Conservation (phyloP, 2,113 vertebrate genomes). For the Nasalis larvatus region DNA sequence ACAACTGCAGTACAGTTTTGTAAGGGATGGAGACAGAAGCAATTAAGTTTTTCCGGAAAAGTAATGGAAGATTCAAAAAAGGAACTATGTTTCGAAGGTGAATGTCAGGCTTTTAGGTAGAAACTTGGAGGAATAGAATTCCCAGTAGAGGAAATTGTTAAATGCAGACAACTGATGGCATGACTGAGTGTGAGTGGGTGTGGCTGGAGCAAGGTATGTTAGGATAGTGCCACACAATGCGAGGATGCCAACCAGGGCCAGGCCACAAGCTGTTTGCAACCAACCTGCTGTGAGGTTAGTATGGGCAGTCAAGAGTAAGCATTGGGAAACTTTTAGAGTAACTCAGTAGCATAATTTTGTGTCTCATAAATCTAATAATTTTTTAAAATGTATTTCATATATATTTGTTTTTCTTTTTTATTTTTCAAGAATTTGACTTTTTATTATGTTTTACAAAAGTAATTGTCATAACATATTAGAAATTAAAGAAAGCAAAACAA, state of each 20-base stretch:
- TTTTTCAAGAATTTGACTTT: constrained; percentile 13
- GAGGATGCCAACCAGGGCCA: no score
- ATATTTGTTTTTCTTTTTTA: neutral
- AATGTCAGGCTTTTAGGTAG: neutral
- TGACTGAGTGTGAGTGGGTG: neutral
- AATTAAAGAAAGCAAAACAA: neutral
- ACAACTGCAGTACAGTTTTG: neutral
- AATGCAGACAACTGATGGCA: neutral
- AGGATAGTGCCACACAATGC: no score
- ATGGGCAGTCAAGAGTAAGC: neutral
- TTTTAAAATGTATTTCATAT: neutral
- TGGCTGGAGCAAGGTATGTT: neutral
- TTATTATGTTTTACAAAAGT: neutral
- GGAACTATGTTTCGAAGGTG: neutral
- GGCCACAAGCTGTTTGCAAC: accelerated
- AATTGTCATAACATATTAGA: neutral
- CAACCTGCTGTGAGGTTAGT: neutral
- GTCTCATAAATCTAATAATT: neutral
- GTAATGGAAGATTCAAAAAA: neutral
- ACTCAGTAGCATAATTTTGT: neutral
- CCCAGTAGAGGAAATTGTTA: neutral
- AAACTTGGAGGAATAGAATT: neutral
- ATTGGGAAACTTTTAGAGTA: neutral
- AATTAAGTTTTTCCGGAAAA: neutral
- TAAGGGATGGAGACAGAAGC: neutral